Percentiles rank a stretch among this genome's conserved stretches.
Evolutionary conservation across 2,113 vertebrate genomes (phyloP).

Genomic region (Percopsis transmontana): DNA sequence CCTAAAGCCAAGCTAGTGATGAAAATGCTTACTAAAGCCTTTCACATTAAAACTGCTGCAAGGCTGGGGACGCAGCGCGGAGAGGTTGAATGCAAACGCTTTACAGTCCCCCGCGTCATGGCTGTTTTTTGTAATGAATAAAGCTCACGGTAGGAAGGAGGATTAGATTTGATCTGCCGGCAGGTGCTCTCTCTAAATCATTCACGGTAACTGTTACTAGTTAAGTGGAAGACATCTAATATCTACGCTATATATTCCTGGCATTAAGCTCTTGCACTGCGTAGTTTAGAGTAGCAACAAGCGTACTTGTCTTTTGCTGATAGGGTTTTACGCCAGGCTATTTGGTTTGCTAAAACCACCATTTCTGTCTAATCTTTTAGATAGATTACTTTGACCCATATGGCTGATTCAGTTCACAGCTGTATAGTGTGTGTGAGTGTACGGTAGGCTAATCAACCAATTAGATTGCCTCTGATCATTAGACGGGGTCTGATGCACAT

Average conservation of each 20-base stretch:
- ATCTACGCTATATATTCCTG: background rate
- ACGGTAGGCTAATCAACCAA: conserved; percentile 38
- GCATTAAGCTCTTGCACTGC: background rate
- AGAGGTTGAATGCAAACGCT: conserved; percentile 48
- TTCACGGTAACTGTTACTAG: conserved; percentile 11
- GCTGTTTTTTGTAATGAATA: too few species aligned
- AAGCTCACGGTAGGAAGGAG: conserved; percentile 2
- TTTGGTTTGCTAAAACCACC: conserved; percentile 39
- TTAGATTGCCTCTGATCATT: conserved; percentile 52
- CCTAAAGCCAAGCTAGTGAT: conserved; percentile 27
- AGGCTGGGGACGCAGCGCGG: conserved; percentile 40
- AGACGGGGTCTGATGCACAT: conserved; percentile 28
- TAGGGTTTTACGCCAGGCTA: conserved; percentile 22
- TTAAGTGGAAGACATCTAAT: background rate
- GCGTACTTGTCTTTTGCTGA: conserved; percentile 9
- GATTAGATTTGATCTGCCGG: conserved; percentile 20
- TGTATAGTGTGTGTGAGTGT: conserved; percentile 31
- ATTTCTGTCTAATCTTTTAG: conserved; percentile 48
- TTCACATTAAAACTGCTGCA: conserved; percentile 46
- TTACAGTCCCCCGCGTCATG: conserved; percentile 17
- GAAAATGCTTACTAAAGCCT: conserved; percentile 59
- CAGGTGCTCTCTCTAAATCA: conserved; percentile 8
- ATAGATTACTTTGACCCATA: conserved; percentile 53
- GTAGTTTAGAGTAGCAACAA: conserved; percentile 8
- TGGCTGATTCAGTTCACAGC: conserved; percentile 51